Base-by-base conservation (phyloP, 2,797 vertebrate species). In the Delichon dasypus region DNA sequence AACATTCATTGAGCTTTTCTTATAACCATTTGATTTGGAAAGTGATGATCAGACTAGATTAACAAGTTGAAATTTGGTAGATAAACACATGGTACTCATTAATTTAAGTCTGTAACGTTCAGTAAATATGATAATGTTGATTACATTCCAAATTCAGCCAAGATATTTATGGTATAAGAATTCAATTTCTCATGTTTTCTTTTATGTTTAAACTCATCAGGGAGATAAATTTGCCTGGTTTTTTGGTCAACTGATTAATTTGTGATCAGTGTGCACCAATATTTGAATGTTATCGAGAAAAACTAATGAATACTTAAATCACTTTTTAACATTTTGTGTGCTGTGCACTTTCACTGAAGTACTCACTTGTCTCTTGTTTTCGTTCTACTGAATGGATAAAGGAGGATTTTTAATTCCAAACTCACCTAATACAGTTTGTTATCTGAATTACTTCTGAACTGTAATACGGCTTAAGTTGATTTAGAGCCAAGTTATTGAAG, bases 401-500 rank as follows among this genome's bases (percentile, higher is more conserved):
- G 38, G 42, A 67, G 48, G 45, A 74, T 71, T 93, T 95, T 83
- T 75, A 61, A 80, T 92, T 94, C 61, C 42, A 72, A 65, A 72
- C n/a, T 87, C 53, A 32, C 68, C 29, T 92, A 94, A 89, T 85
- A 34, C 74, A 62, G 34, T 94, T 90, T 85, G 29, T 93, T 90
- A 77, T 90, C 57, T 64, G 48, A 82, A 95, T 91, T 93, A 32
- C 65, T 94, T 91, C 68, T 61, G 77, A 68, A 42, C 78, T 58
- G 25, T 93, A 89, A 93, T 82, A 30, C 3, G 0, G 57, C 29
- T 93, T 94, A 87, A 54, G 61, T 92, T 83, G 42, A 19, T 71
- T 94, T 95, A 80, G 95, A 76, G 67, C 45, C 67, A 90, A 82
- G 53, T 94, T 92, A 72, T 55, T 66, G 68, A 80, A 92, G 54